Base-by-base conservation (phyloP, 2,113 vertebrate species). In the Himantopus leucocephalus region DNA sequence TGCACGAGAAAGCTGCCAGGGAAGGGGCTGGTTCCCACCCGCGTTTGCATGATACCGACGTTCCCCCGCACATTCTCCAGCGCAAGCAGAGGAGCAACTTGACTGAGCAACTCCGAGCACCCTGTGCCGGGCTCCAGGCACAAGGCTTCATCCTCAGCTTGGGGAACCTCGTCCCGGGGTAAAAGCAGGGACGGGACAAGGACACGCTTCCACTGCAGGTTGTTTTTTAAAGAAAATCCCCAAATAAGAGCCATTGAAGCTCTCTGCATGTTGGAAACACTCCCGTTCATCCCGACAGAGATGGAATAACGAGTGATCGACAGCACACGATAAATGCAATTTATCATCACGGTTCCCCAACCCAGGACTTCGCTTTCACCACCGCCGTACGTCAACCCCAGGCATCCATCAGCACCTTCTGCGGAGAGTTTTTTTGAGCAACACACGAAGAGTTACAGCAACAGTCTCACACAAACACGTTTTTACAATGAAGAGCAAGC, bases 381-480 rank as follows among this genome's bases (percentile, higher is more conserved):
- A 0, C 56, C 4, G 10, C 26, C 4, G 8, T 21, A 18, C 1
- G 2, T 5, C 32, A 75, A 19, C 34, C 64, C 48, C 37, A 21
- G 43, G 53, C 34, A 56, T 2, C 53, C 48, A 48, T 48, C 74
- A 48, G 59, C 84, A 62, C 41, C 48, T 63, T 63, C 55, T n/a
- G 41, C 73, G 23, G 34, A 56, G 35, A 68, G 58, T 4, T 6
- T 32, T 55, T 58, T 3, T 9, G 37, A 60, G 72, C 35, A 52
- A 29, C 43, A 21, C 6, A 48, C 9, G 14, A 73, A 60, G 64
- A 87, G 10, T 53, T 53, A 30, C 13, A 17, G 35, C 60, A 48
- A 50, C 3, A 1, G 17, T 1, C 37, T 84, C 55, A 8, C n/a
- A 68, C 21, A 60, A 66, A 58, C 9, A 8, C 0, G 0, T 30